A percentile compares a stretch with the other conserved stretches of the same genome.
phyloP scores from a whole-genome alignment of 2,113 vertebrate genomes.

The Symphodus melops region DNA sequence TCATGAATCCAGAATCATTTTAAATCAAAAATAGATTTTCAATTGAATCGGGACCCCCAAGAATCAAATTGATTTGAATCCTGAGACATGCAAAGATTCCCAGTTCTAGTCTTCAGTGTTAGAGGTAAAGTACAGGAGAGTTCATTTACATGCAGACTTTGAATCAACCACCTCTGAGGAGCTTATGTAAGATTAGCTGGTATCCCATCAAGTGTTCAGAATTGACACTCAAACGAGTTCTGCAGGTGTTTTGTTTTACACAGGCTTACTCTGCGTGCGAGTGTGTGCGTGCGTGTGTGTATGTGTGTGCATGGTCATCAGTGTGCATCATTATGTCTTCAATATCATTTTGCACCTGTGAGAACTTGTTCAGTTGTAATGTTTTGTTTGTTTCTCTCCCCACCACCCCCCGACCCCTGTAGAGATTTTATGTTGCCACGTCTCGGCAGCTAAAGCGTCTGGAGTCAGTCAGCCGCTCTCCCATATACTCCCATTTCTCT shows the following conservation, averaged over 20 bases:
- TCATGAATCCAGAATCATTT: no score
- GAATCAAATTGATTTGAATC: no score
- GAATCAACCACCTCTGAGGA: slow-evolving; percentile 3
- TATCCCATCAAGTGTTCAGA: slow-evolving; percentile 4
- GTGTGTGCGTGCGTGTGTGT: neutral
- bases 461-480: slow-evolving; percentile 96
- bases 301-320: slow-evolving; percentile 7
- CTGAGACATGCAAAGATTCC: no score
- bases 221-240: slow-evolving; percentile 25
- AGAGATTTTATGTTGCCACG: slow-evolving; percentile 97
- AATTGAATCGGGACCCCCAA: no score
- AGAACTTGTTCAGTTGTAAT: slow-evolving; percentile 32
- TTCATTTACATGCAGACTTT: slow-evolving; percentile 10
- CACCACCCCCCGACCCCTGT: slow-evolving; percentile 30
- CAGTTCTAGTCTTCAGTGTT: neutral
- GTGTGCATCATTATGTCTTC: slow-evolving; percentile 24
- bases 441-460: slow-evolving; percentile 96
- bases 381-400: slow-evolving; percentile 54
- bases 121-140: neutral
- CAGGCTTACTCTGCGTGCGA: slow-evolving; percentile 32
- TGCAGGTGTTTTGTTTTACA: slow-evolving; percentile 68
- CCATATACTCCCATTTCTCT: slow-evolving; percentile 97
- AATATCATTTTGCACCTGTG: slow-evolving; percentile 22
- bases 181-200: slow-evolving; percentile 1
- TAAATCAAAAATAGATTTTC: no score